Evolutionary conservation across 2,113 vertebrate genomes (phyloP).

Genomic region (Scomber scombrus): DNA sequence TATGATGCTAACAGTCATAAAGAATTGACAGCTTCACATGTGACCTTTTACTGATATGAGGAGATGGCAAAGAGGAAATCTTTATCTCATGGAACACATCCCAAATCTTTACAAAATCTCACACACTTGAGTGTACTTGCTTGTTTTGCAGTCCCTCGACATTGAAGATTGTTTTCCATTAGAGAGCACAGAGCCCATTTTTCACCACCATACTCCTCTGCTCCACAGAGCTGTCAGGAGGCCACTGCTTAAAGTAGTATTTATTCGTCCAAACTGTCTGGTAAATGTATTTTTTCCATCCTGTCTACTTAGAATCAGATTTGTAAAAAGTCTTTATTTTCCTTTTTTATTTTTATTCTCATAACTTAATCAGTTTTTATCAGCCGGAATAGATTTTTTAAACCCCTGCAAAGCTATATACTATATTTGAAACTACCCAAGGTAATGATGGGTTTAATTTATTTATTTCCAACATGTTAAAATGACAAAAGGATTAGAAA

Average conservation of each 20-base stretch:
- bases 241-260: constrained; percentile 14
- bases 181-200: background rate
- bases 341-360: background rate
- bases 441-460: no score
- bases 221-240: background rate
- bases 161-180: constrained; percentile 16
- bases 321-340: background rate
- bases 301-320: background rate
- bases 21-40: no score
- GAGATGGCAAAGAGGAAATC: background rate
- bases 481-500: no score
- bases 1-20: no score
- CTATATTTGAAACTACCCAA: no score
- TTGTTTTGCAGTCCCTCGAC: background rate
- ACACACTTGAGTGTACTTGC: background rate
- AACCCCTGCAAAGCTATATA: no score
- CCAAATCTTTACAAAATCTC: background rate
- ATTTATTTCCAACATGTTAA: no score
- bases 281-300: background rate
- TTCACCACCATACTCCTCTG: constrained; percentile 8
- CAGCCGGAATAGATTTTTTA: no score
- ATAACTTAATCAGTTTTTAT: background rate
- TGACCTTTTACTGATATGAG: no score
- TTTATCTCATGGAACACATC: background rate
- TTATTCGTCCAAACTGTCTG: background rate